These are phyloP conservation scores for Petrocephalus sullivani DNA, from an alignment of 2,797 vertebrate species.

Conservation along the genomic window DNA sequence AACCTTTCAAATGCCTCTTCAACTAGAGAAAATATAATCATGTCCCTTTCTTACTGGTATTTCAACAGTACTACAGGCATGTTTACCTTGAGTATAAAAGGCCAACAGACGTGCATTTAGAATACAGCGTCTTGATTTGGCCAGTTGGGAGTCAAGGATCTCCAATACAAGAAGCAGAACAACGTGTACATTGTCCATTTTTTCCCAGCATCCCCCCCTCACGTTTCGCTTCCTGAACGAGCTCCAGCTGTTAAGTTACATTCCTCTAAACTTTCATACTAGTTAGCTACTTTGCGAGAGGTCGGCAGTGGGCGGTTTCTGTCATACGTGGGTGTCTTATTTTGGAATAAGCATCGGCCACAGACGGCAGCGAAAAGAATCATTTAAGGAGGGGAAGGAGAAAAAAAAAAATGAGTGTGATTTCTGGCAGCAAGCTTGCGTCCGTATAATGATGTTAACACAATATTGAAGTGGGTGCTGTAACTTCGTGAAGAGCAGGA, in stretches of 20 bases:
- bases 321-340: constrained; percentile 21
- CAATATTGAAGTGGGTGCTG: constrained; percentile 59
- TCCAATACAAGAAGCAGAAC: background rate
- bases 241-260: constrained; percentile 20
- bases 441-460: constrained; percentile 52
- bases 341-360: constrained; percentile 15
- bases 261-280: constrained; percentile 20
- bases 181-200: background rate
- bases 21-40: background rate
- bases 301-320: constrained; percentile 21
- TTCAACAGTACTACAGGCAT: background rate
- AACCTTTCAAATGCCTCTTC: background rate
- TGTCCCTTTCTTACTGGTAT: background rate
- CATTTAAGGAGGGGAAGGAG: constrained; percentile 10
- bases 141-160: background rate
- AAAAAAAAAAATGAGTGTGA: constrained; percentile 21
- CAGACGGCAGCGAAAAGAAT: constrained; percentile 20
- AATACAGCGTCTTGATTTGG: background rate
- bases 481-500: constrained; percentile 62
- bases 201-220: background rate
- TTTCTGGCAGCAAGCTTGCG: constrained; percentile 21
- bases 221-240: constrained; percentile 1
- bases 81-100: background rate
- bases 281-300: constrained; percentile 14
- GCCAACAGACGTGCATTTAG: background rate